Evolutionary conservation across 1,140 invertebrate species (phyloP), one percentile per base, ranked within the genome.

Genomic region (Reticulitermes speratus): DNA sequence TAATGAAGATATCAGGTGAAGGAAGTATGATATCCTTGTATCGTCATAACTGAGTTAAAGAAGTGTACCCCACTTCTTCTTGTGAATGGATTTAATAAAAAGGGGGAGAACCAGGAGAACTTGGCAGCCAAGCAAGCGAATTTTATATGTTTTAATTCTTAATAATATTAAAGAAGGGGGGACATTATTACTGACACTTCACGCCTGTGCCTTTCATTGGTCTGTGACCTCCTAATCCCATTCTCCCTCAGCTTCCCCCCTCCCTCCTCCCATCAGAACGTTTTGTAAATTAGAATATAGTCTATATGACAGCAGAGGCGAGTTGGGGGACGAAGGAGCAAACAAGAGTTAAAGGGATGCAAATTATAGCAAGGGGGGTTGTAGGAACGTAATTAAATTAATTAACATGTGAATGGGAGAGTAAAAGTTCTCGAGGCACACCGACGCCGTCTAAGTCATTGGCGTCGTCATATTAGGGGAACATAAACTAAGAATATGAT

Each of bases 371-470:
- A 16, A 75, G 65, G 65, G 65, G 25, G 52, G 14, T 23, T n/a
- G 65, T 30, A 75, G 65, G n/a, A 9, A 30, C 65, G n/a, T 75
- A 75, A 75, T 75, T 75, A 75, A 75, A 75, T 75, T 75, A 75
- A 75, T 75, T 75, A 75, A 30, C 65, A 75, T 75, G 65, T 75
- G 65, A 75, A 75, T 75, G n/a, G 65, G 14, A 30, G 65, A 16
- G n/a, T 75, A 75, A 75, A 30, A 75, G 65, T 75, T 9, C n/a
- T 75, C 9, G n/a, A 75, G 65, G n/a, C n/a, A n/a, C 65, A n/a
- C 7, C 65, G 65, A 75, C 65, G 52, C 52, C 52, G 52, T 5
- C 14, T 12, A 0, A 55, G 52, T 16, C 52, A 19, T 55, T 55
- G 19, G 52, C 52, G 52, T 55, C 52, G 52, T 55, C 52, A 21